Percentiles rank a stretch among this genome's conserved stretches.
These are phyloP conservation scores for Anoncus sp. DNA, from an alignment of 2,888 invertebrate genomes.

Conservation along the genomic window DNA sequence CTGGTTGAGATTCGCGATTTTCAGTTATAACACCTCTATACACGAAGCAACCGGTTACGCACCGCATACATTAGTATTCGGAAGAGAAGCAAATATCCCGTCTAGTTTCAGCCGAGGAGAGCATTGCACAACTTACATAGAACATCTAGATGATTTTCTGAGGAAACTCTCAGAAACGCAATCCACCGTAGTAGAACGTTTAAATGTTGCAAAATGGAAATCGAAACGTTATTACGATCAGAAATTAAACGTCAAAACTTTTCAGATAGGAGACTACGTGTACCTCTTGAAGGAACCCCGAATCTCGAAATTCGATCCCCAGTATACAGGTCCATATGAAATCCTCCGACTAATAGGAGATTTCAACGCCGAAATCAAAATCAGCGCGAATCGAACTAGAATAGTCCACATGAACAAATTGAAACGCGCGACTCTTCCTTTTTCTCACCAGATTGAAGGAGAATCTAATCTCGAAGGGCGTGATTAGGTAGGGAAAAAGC, in stretches of 20 bases:
- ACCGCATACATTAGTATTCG: conserved; percentile 61
- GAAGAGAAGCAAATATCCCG: conserved; percentile 40
- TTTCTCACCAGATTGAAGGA: not conserved
- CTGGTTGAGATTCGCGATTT: not conserved
- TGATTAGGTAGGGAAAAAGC: conserved; percentile 3
- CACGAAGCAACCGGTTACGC: conserved; percentile 55
- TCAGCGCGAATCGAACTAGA: conserved; percentile 15
- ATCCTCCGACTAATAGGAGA: conserved; percentile 32
- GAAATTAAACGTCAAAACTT: conserved; percentile 23
- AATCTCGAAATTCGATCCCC: conserved; percentile 44
- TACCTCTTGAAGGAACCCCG: conserved; percentile 40
- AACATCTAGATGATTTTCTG: conserved; percentile 4
- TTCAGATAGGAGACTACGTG: conserved; percentile 29
- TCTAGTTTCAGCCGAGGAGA: conserved; percentile 45
- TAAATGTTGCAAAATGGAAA: not conserved
- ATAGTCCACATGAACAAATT: conserved; percentile 42
- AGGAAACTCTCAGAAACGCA: conserved; percentile 4
- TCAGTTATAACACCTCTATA: conserved; percentile 13
- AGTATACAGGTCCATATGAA: conserved; percentile 50
- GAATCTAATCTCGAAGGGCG: not conserved
- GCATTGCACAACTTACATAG: conserved; percentile 18
- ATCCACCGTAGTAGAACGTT: conserved; percentile 12
- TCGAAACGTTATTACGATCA: conserved; percentile 55
- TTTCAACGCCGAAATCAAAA: conserved; percentile 29
- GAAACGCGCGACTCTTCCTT: conserved; percentile 6